Conservation (phyloP, 2,888 invertebrate genomes). For the Eupithecia exiguata region DNA sequence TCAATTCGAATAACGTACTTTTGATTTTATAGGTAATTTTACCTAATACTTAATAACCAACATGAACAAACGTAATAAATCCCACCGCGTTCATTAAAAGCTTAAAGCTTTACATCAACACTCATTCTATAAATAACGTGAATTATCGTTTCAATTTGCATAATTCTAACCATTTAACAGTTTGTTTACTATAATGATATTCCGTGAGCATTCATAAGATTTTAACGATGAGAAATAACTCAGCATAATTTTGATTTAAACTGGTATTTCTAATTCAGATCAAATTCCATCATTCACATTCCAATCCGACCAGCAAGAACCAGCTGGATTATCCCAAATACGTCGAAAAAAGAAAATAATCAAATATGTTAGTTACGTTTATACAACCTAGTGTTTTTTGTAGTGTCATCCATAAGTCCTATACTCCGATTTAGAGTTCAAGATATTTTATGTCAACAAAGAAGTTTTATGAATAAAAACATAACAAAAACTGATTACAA, state of each 20-base stretch:
- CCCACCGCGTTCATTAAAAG: conserved; percentile 16
- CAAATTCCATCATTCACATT: conserved; percentile 1
- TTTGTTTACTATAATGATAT: conserved; percentile 38
- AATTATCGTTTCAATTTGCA: conserved; percentile 51
- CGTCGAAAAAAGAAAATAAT: not conserved
- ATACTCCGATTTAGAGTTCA: too few relatives aligned
- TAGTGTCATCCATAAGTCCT: not conserved
- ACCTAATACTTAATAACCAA: too few relatives aligned
- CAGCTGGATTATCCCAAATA: not conserved
- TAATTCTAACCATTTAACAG: conserved; percentile 45
- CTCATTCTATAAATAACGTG: conserved; percentile 43
- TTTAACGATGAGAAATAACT: conserved; percentile 25
- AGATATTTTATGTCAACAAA: too few relatives aligned
- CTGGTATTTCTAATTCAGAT: not conserved
- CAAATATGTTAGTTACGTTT: not conserved
- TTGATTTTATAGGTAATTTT: not conserved
- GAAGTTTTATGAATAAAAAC: too few relatives aligned
- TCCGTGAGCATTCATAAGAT: conserved; percentile 21
- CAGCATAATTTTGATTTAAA: conserved; percentile 17
- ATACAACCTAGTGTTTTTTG: not conserved
- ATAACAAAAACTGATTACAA: too few relatives aligned
- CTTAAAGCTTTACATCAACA: conserved; percentile 48
- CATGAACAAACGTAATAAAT: not conserved
- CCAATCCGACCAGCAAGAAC: not conserved
- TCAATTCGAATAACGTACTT: not conserved